A percentile compares a stretch with the other conserved stretches of the same genome.
Conservation (phyloP, 2,797 vertebrate species). For the Spatula clypeata region DNA sequence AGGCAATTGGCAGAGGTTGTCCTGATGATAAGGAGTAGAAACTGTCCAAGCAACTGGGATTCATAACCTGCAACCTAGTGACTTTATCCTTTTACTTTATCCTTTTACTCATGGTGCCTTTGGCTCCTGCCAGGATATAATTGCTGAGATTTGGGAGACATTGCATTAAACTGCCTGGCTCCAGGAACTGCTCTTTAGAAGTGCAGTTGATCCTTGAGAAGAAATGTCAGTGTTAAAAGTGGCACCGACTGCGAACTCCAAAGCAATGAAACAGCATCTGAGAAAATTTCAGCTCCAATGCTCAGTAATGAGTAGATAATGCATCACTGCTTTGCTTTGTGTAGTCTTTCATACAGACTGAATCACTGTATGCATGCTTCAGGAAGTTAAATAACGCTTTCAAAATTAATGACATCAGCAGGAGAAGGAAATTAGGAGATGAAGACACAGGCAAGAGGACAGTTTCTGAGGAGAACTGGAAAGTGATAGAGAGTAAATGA, state of each 20-base stretch:
- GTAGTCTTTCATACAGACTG: background rate
- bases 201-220: constrained; percentile 35
- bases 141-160: background rate
- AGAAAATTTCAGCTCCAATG: background rate
- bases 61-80: background rate
- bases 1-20: background rate
- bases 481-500: background rate
- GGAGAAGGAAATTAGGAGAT: background rate
- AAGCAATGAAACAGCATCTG: constrained; percentile 39
- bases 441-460: background rate
- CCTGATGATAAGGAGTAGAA: background rate
- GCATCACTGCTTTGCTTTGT: constrained; percentile 33
- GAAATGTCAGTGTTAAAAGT: constrained; percentile 60
- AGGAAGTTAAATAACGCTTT: background rate
- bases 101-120: background rate
- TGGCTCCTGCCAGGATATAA: background rate
- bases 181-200: background rate
- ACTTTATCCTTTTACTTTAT: background rate
- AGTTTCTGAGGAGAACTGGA: background rate
- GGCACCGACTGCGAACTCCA: background rate
- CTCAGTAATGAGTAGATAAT: constrained; percentile 4
- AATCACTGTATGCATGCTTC: background rate
- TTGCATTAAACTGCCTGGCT: background rate
- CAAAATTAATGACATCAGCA: background rate
- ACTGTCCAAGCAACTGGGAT: background rate